phyloP scores from a whole-genome alignment of 92 coral and sea anemone species.

The Hydrozoanthus gracilis region DNA sequence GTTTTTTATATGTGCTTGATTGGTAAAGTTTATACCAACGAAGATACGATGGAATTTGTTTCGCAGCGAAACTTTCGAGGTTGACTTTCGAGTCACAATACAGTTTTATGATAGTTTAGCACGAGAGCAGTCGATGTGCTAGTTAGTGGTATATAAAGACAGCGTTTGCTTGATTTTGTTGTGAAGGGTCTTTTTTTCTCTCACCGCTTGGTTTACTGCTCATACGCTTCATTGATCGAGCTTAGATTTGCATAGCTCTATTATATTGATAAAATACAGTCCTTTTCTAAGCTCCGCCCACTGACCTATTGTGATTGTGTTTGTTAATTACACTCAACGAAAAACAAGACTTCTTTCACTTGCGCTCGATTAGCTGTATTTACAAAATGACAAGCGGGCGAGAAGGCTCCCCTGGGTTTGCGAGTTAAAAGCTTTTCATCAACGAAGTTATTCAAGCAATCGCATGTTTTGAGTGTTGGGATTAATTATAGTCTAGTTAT shows the following conservation, averaged over 20 bases:
- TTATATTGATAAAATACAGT: constrained; percentile 43
- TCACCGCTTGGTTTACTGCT: constrained; percentile 7
- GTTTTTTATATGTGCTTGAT: constrained; percentile 57
- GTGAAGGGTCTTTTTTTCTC: background rate
- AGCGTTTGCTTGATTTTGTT: constrained; percentile 13
- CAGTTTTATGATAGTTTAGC: constrained; percentile 2
- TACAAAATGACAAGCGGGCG: constrained; percentile 44
- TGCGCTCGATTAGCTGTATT: constrained; percentile 29
- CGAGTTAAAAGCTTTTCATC: constrained; percentile 42
- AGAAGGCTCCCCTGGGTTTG: constrained; percentile 42
- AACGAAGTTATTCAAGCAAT: constrained; percentile 42
- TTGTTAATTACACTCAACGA: constrained; percentile 50
- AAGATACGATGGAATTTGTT: constrained; percentile 73
- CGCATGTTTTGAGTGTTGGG: background rate
- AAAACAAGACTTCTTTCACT: constrained; percentile 40
- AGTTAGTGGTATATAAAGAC: background rate
- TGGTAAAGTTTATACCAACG: constrained; percentile 45
- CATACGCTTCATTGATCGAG: constrained; percentile 23
- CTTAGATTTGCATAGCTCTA: constrained; percentile 31
- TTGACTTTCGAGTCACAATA: constrained; percentile 69
- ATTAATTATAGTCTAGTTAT: background rate
- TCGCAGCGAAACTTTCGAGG: constrained; percentile 95
- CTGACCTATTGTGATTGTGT: constrained; percentile 55
- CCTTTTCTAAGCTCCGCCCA: constrained; percentile 59
- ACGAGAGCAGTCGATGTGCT: background rate